Base-by-base conservation (phyloP, 2,113 vertebrate genomes). In the Microtus montanus region DNA sequence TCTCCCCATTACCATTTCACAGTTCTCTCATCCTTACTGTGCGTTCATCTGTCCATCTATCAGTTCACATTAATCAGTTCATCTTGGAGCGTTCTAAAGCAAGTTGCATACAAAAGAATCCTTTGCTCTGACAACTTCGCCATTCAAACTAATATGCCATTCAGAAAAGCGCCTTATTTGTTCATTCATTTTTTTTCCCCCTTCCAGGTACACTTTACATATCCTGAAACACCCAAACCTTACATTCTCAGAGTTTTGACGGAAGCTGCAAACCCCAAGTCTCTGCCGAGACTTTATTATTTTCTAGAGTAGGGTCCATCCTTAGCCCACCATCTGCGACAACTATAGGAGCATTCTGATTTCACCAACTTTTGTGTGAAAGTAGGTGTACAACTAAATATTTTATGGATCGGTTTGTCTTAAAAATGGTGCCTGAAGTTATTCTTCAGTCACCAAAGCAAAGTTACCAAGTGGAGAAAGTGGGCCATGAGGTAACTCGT, bases 101-200 rank as follows among this genome's bases (percentile, higher is more conserved):
- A 61, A 95, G 75, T 5, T 73, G 20, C 64, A 49, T 22, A 24
- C 64, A 49, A 61, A 93, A 75, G 47, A 77, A 68, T 22, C 7
- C 19, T 94, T 71, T 20, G 28, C n/a, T 93, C 20, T 22, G n/a
- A 66, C 44, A 73, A 77, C 82, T 68, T 64, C 47, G 70, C 15
- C 19, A 44, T 82, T 5, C 15, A 70, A 8, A 30, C 1, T 47
- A 88, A 11, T 30, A 1, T 14, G 5, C 30, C 82, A 20, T 83
- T 96, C 91, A 28, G 78, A 87, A 94, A 87, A 70, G 91, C 92
- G 78, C 88, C 80, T 92, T 47, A 11, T 84, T 91, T 82, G 12
- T 92, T 95, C 82, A 7, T 41, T 92, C 35, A 77, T 87, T 75
- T 73, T 74, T 74, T 26, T 49, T 30, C 9, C 84, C 84, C 41